A percentile compares a stretch with the other conserved stretches of the same genome.
Evolutionary conservation across 2,888 invertebrate species (phyloP).

Genomic region (Acronicta leporina): DNA sequence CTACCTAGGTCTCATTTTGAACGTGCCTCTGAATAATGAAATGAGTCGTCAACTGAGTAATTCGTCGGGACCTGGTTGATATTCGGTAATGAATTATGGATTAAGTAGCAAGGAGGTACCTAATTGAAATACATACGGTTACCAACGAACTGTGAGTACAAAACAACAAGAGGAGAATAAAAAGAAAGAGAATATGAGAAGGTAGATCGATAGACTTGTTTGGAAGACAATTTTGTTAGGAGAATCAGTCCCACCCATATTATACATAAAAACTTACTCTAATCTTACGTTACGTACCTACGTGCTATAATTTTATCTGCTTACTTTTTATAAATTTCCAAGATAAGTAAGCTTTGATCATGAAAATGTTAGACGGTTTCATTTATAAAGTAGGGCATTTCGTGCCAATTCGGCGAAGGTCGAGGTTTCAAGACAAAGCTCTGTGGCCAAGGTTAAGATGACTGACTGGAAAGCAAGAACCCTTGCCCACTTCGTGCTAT

Average conservation of each 20-base stretch:
- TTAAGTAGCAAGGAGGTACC: neutral
- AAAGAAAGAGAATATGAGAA: too few relatives aligned
- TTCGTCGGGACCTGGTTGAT: conserved; percentile 14
- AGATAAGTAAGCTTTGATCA: conserved; percentile 6
- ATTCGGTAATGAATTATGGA: conserved; percentile 31
- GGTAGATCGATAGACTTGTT: too few relatives aligned
- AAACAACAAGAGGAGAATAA: too few relatives aligned
- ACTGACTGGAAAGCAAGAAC: conserved; percentile 39
- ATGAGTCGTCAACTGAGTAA: conserved; percentile 16
- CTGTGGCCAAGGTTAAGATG: conserved; percentile 48
- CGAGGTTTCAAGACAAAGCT: conserved; percentile 48
- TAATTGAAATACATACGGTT: too few relatives aligned
- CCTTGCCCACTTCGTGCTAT: conserved; percentile 35
- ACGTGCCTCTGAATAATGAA: conserved; percentile 45
- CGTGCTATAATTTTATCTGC: neutral
- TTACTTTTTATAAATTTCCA: conserved; percentile 1
- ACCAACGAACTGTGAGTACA: too few relatives aligned
- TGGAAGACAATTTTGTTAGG: too few relatives aligned
- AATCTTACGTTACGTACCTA: neutral
- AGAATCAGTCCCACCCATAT: too few relatives aligned
- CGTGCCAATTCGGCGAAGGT: conserved; percentile 45
- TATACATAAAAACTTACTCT: too few relatives aligned
- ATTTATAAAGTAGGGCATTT: conserved; percentile 30
- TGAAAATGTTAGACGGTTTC: conserved; percentile 26
- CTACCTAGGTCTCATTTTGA: conserved; percentile 26